phyloP scores from a whole-genome alignment of 1,140 invertebrate species.

The Teleogryllus occipitalis region DNA sequence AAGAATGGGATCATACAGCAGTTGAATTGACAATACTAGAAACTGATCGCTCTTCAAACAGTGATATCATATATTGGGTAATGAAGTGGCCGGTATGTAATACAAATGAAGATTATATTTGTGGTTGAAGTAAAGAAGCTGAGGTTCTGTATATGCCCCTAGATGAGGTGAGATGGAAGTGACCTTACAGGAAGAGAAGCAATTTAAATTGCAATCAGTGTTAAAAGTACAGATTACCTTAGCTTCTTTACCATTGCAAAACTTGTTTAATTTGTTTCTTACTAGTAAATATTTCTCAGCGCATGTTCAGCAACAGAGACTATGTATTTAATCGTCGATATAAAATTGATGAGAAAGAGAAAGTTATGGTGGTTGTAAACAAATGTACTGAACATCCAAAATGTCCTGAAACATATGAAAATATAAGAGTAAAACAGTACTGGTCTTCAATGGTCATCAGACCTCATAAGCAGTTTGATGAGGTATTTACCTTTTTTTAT shows the following conservation, averaged over 20 bases:
- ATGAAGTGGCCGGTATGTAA: slow-evolving; percentile 71
- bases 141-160: too few species aligned
- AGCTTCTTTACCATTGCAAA: not conserved
- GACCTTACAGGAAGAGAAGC: too few species aligned
- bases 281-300: slow-evolving; percentile 37
- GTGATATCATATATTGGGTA: slow-evolving; percentile 79
- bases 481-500: slow-evolving; percentile 32
- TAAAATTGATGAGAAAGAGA: slow-evolving; percentile 44
- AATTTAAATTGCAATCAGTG: not conserved
- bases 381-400: slow-evolving; percentile 51
- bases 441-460: slow-evolving; percentile 82
- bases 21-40: slow-evolving; percentile 58
- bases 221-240: slow-evolving; percentile 11
- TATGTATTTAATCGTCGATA: slow-evolving; percentile 76
- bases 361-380: slow-evolving; percentile 52
- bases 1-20: slow-evolving; percentile 72
- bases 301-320: slow-evolving; percentile 74
- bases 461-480: slow-evolving; percentile 49
- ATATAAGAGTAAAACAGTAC: slow-evolving; percentile 64
- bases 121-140: too few species aligned
- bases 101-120: not conserved
- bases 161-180: too few species aligned
- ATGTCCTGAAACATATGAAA: slow-evolving; percentile 46
- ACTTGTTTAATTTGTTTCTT: not conserved
- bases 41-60: slow-evolving; percentile 46